Evolutionary conservation across 2,888 invertebrate species (phyloP), one percentile per base, ranked within the genome.

Genomic region (Drosophila robusta): DNA sequence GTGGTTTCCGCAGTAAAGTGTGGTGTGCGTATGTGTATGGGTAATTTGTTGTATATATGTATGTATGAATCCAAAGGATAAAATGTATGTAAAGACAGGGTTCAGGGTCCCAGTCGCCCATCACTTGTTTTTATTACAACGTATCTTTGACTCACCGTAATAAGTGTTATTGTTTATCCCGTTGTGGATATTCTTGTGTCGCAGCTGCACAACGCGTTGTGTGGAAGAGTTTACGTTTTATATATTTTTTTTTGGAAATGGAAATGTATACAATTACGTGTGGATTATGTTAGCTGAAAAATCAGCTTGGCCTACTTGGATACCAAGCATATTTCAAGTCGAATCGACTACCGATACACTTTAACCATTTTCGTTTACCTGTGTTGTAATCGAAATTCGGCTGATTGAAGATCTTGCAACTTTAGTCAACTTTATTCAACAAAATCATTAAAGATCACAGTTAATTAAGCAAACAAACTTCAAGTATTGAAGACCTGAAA

Each of bases 381-480:
- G 16, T 1, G 14, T 12, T 29, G 9, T 0, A 22, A 26, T n/a
- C 18, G n/a, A 18, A 32, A 8, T 29, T 4, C 29, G 62, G n/a
- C 3, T 0, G n/a, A n/a, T 36, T 22, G 12, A 26, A 42, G 18
- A 12, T 11, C n/a, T 49, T 18, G 8, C 2, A 50, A 47, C 22
- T 46, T 34, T 22, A 9, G 5, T 47, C n/a, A 41, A 39, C 18
- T 44, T 41, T 7, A 34, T 16, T 11, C 11, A 9, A 38, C 16
- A 51, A 26, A 5, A 39, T 42, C 41, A 45, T 36, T 41, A 22
- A 52, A 14, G 34, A 22, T 3, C 8, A 51, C 57, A 74, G 56
- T 62, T 78, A 78, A 70, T 70, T 75, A 69, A 70, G 58, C 54
- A 22, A 60, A 57, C 18, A 14, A 36, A 36, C 45, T 47, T 66